Evolutionary conservation across 2,113 vertebrate species (phyloP).

Genomic region (Phylloscopus whistleri): DNA sequence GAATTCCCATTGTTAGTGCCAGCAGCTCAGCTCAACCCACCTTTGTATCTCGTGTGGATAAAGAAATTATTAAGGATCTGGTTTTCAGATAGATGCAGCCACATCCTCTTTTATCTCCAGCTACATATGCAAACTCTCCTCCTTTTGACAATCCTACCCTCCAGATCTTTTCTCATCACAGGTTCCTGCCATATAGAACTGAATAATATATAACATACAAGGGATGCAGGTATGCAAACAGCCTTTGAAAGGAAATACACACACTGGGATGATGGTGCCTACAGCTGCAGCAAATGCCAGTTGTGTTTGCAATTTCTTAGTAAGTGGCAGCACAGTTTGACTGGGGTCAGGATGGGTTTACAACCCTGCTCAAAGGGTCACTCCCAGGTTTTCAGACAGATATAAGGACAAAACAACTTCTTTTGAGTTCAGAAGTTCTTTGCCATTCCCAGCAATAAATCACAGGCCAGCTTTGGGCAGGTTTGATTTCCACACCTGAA

Average conservation of each 20-base stretch:
- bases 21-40: not conserved
- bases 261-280: not conserved
- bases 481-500: not conserved
- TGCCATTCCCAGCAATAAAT: not conserved
- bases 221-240: not conserved
- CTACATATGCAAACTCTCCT: not conserved
- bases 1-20: not conserved
- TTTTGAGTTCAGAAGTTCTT: not conserved
- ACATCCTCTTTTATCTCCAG: not conserved
- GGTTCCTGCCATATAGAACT: not conserved
- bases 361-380: not conserved
- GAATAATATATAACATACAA: not conserved
- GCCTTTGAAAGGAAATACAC: not conserved
- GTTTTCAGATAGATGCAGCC: not conserved
- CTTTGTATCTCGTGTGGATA: not conserved
- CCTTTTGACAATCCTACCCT: not conserved
- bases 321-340: not conserved
- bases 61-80: not conserved
- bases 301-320: not conserved
- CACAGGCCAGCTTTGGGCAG: not conserved
- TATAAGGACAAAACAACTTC: not conserved
- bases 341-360: not conserved
- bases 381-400: not conserved
- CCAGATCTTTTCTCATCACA: not conserved
- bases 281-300: not conserved